Evolutionary conservation across 2,797 vertebrate species (phyloP).

Genomic region (Brachyrhaphis roseni): DNA sequence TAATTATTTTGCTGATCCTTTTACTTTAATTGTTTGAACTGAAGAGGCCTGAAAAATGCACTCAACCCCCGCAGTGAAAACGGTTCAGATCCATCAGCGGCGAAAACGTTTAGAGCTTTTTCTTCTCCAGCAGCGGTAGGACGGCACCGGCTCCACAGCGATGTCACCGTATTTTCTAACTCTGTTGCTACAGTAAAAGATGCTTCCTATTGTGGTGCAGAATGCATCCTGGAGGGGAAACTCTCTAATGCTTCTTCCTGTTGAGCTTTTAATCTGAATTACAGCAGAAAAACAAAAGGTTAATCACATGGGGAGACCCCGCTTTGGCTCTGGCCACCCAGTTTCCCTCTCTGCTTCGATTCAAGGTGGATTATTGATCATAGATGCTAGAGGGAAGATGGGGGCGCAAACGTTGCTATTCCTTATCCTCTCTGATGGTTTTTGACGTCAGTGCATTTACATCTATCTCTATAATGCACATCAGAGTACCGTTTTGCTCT

Average conservation of each 20-base stretch:
- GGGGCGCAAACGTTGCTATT: not conserved
- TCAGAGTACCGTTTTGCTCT: slow-evolving; percentile 22
- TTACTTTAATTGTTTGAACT: slow-evolving; percentile 20
- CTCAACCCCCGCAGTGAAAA: slow-evolving; percentile 11
- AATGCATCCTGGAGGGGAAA: slow-evolving; percentile 34
- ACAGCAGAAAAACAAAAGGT: slow-evolving; percentile 63
- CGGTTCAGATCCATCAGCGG: slow-evolving; percentile 51
- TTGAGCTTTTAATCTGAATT: slow-evolving; percentile 63
- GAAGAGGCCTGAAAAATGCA: slow-evolving; percentile 13
- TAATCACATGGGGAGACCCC: slow-evolving; percentile 56
- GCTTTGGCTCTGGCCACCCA: slow-evolving; percentile 65
- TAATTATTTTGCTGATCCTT: slow-evolving; percentile 14
- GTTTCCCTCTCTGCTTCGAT: slow-evolving; percentile 34
- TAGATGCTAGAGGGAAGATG: slow-evolving; percentile 32
- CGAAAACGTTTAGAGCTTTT: slow-evolving; percentile 22
- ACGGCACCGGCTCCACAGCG: slow-evolving; percentile 36
- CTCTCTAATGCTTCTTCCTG: slow-evolving; percentile 51
- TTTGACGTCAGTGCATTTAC: slow-evolving; percentile 26
- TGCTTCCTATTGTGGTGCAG: slow-evolving; percentile 36
- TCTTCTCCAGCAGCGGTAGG: slow-evolving; percentile 3
- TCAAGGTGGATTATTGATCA: slow-evolving; percentile 47
- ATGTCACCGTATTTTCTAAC: slow-evolving; percentile 50
- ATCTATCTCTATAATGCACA: slow-evolving; percentile 19
- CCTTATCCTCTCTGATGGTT: slow-evolving; percentile 9
- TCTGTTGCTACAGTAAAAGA: slow-evolving; percentile 26